Evolutionary conservation across 2,797 vertebrate species (phyloP).

Genomic region (Halcyon chelicuti): DNA sequence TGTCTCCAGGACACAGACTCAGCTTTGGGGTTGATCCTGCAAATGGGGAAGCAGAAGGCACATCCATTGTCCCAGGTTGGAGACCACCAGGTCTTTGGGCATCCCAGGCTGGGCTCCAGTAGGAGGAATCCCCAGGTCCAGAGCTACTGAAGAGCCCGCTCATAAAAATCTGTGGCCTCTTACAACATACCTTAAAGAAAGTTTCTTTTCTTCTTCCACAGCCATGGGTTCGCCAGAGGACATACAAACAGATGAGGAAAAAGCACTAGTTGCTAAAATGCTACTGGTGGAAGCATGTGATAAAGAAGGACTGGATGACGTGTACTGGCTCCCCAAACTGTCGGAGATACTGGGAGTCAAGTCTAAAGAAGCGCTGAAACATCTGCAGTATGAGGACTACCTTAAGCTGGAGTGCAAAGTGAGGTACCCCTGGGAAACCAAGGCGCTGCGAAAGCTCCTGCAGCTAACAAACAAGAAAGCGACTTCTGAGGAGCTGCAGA

Average conservation of each 20-base stretch:
- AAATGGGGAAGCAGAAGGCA: neutral
- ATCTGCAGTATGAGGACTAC: slow-evolving; percentile 30
- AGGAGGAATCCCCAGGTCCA: neutral
- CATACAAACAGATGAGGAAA: neutral
- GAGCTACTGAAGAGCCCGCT: neutral
- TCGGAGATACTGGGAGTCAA: neutral
- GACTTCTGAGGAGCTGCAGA: neutral
- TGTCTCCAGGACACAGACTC: neutral
- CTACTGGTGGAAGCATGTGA: neutral
- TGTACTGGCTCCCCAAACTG: slow-evolving; percentile 45
- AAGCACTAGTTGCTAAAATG: neutral
- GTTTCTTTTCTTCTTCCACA: neutral
- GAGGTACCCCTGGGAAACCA: slow-evolving; percentile 25
- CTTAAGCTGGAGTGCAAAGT: slow-evolving; percentile 18
- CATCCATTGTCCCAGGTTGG: neutral
- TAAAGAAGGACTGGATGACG: slow-evolving; percentile 1
- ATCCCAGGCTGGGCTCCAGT: neutral
- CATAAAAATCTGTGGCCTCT: neutral
- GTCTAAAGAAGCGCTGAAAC: slow-evolving; percentile 19
- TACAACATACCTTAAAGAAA: neutral
- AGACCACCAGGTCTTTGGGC: neutral
- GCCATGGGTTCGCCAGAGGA: neutral
- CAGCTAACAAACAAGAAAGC: neutral
- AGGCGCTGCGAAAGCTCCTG: neutral
- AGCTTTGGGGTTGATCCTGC: no score